Conservation (phyloP, 2,888 invertebrate species). For the Lumbricus terrestris region DNA sequence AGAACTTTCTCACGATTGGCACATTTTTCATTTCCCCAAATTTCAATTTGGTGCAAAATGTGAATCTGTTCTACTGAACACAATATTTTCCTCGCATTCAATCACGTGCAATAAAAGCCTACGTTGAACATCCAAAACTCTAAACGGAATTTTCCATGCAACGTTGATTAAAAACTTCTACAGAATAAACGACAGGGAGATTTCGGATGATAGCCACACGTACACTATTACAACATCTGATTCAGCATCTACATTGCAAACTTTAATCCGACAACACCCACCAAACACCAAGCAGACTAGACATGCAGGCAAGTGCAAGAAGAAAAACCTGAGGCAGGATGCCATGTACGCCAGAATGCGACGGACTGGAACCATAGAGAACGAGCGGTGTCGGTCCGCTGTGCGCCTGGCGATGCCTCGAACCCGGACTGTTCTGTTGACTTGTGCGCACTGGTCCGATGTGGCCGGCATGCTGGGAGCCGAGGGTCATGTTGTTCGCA, state of each 20-base stretch:
- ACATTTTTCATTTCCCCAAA: not conserved
- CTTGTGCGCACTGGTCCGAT: not conserved
- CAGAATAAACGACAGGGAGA: not conserved
- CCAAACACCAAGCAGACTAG: not conserved
- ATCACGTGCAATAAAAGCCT: not conserved
- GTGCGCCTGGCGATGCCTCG: constrained; percentile 59
- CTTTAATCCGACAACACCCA: not conserved
- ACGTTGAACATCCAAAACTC: not conserved
- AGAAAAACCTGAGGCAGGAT: constrained; percentile 9
- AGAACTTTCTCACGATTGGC: not conserved
- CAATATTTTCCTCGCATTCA: not conserved
- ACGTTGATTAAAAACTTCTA: not conserved
- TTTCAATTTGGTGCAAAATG: not conserved
- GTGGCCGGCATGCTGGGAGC: not conserved
- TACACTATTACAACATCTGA: not conserved
- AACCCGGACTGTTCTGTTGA: constrained; percentile 34
- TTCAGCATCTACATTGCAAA: not conserved
- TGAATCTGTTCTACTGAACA: not conserved
- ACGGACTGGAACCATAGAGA: constrained; percentile 42
- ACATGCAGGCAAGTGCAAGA: not conserved
- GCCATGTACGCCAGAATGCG: constrained; percentile 33
- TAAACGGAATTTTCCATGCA: not conserved
- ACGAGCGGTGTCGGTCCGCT: constrained; percentile 53
- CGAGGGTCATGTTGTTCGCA: not conserved
- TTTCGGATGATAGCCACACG: not conserved